Evolutionary conservation across 2,113 vertebrate species (phyloP).

Genomic region (Dicaeum eximium): DNA sequence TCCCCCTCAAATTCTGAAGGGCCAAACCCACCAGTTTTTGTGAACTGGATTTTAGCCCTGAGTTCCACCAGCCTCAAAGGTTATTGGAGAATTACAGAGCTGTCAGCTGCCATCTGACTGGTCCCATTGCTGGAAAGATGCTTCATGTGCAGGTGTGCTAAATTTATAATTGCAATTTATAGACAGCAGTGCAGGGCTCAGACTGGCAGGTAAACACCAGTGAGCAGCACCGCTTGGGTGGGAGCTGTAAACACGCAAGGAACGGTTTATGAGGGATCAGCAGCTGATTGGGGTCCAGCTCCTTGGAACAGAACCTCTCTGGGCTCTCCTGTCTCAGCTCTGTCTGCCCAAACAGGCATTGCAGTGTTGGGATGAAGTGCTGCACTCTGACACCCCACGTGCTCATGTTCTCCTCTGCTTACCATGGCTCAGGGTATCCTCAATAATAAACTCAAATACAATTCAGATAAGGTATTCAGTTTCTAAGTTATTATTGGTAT

Average conservation of each 20-base stretch:
- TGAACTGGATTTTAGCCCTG: not conserved
- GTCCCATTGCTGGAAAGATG: not conserved
- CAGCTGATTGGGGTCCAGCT: not conserved
- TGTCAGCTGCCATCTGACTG: not conserved
- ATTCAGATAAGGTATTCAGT: not conserved
- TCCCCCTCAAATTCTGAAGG: slow-evolving; percentile 18
- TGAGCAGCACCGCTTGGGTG: not conserved
- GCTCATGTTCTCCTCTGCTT: not conserved
- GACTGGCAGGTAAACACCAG: not conserved
- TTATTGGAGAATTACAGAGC: slow-evolving; percentile 10
- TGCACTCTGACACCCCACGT: not conserved
- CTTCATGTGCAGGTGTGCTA: not conserved
- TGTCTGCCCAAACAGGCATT: not conserved
- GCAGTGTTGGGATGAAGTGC: not conserved
- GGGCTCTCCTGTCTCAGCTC: not conserved
- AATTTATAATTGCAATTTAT: not conserved
- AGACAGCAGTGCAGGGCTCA: not conserved
- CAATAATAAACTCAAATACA: not conserved
- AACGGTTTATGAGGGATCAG: not conserved
- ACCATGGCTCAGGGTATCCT: not conserved
- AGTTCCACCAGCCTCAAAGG: slow-evolving; percentile 11
- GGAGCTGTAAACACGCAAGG: not conserved
- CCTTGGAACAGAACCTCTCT: not conserved
- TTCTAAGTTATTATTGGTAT: not conserved
- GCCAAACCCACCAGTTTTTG: slow-evolving; percentile 43